phyloP scores from a whole-genome alignment of 2,797 vertebrate species.

The Acanthiza pusilla region DNA sequence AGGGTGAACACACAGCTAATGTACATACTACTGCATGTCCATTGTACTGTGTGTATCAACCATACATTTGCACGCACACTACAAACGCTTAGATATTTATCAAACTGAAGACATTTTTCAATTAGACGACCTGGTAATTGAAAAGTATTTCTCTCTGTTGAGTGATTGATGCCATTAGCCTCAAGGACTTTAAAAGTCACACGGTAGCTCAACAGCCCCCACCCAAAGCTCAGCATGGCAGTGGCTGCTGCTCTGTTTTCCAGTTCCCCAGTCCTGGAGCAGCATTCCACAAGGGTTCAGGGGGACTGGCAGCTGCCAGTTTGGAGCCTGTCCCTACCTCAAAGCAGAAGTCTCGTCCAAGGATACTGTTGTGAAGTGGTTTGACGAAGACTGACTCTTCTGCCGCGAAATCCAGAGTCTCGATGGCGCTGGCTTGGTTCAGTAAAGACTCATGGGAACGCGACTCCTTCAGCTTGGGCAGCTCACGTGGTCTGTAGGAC shows the following conservation, averaged over 20 bases:
- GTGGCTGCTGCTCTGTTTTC: background rate
- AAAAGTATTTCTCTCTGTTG: background rate
- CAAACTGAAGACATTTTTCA: background rate
- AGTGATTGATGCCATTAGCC: background rate
- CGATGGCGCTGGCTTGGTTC: constrained; percentile 84
- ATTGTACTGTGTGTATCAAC: background rate
- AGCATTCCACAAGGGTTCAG: background rate
- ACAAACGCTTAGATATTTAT: background rate
- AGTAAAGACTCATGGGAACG: constrained; percentile 91
- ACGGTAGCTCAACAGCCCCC: background rate
- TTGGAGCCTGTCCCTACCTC: constrained; percentile 79
- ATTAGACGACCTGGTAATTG: background rate
- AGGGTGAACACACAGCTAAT: background rate
- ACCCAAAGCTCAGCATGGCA: background rate
- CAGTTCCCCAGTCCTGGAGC: background rate
- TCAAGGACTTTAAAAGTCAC: background rate
- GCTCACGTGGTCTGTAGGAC: constrained; percentile 79
- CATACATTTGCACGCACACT: background rate
- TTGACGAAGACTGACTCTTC: constrained; percentile 89
- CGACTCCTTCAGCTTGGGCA: constrained; percentile 90
- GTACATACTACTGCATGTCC: background rate
- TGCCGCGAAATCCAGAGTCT: constrained; percentile 87
- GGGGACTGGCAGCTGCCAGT: background rate
- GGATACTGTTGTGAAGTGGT: constrained; percentile 92
- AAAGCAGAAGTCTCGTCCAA: constrained; percentile 96